A percentile compares a stretch with the other conserved stretches of the same genome.
Conservation (phyloP, 2,888 invertebrate genomes). For the Oeneis ivallda region DNA sequence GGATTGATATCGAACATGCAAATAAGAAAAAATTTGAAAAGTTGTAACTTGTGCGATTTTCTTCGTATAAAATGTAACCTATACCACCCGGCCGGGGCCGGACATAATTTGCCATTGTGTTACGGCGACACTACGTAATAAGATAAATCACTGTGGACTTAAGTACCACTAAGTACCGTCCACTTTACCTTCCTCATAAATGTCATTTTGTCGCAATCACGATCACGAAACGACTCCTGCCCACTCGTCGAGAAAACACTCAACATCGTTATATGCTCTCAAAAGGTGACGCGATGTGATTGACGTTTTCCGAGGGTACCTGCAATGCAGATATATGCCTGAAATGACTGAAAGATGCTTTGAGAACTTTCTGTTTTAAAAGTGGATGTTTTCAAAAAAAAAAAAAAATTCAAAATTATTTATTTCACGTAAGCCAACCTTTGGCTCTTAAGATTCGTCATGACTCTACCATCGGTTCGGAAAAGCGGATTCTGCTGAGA, state of each 20-base stretch:
- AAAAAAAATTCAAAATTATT: no score
- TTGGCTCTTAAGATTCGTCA: no score
- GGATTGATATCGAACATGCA: no score
- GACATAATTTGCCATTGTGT: no score
- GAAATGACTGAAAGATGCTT: not conserved
- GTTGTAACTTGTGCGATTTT: no score
- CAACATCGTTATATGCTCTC: not conserved
- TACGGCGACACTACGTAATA: not conserved
- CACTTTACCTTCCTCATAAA: not conserved
- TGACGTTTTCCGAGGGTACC: not conserved
- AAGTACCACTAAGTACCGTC: not conserved
- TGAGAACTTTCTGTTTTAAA: not conserved
- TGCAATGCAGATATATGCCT: not conserved
- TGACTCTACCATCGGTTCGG: no score
- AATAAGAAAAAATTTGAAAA: no score
- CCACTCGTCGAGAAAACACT: not conserved
- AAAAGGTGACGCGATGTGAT: not conserved
- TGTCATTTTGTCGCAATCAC: constrained; percentile 3
- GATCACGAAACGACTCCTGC: not conserved
- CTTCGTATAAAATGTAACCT: no score
- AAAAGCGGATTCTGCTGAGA: no score
- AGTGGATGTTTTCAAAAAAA: no score
- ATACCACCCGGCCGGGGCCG: no score
- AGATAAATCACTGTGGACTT: not conserved
- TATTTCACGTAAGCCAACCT: no score